These are phyloP conservation scores for Akabosia matsudoensis DNA, from an alignment of 1,140 invertebrate species.

Conservation along the genomic window DNA sequence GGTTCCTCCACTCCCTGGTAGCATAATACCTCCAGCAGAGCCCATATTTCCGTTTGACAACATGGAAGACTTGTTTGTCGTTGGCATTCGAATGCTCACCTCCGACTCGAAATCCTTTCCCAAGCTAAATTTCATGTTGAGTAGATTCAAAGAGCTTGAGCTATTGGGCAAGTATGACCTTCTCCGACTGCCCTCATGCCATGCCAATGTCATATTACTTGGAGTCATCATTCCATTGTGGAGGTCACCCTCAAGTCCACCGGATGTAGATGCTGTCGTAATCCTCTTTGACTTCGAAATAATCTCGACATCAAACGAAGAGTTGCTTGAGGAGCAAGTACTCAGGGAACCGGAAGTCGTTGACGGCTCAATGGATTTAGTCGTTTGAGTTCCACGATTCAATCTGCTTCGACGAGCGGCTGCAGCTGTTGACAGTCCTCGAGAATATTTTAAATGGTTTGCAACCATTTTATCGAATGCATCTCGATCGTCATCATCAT, in stretches of 20 bases:
- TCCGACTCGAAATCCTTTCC: constrained; percentile 34
- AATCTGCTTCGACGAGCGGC: background rate
- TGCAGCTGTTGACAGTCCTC: background rate
- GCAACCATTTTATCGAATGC: constrained; percentile 27
- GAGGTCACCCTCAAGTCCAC: background rate
- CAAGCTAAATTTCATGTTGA: constrained; percentile 34
- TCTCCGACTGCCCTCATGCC: constrained; percentile 4
- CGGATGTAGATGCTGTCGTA: background rate
- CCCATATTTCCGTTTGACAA: background rate
- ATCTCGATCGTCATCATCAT: constrained; percentile 28
- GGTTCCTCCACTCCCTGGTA: background rate
- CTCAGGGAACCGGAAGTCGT: background rate
- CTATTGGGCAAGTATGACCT: constrained; percentile 27
- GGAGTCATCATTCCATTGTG: background rate
- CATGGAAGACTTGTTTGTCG: constrained; percentile 11
- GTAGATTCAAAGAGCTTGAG: constrained; percentile 28
- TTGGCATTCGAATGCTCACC: constrained; percentile 31
- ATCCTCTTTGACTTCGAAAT: constrained; percentile 31
- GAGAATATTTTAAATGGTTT: constrained; percentile 24
- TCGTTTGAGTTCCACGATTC: constrained; percentile 28
- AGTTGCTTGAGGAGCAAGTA: constrained; percentile 14
- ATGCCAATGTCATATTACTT: constrained; percentile 6
- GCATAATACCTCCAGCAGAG: background rate
- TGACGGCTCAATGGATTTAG: constrained; percentile 27
- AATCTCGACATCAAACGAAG: constrained; percentile 33